Conservation (phyloP, 2,797 vertebrate species). For the Epinephelus coioides region DNA sequence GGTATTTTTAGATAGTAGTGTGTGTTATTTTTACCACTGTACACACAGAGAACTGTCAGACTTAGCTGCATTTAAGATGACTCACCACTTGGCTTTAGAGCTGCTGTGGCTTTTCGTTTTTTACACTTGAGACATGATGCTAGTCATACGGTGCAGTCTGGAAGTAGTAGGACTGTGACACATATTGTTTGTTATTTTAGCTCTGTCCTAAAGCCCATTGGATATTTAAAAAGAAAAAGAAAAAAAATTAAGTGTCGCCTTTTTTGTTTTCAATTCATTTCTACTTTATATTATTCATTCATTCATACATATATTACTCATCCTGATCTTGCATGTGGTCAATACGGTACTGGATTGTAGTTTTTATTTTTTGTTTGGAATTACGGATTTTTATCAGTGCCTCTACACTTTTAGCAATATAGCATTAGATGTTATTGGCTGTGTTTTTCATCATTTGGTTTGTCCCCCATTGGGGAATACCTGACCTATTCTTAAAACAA, state of each 20-base stretch:
- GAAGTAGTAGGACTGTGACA: slow-evolving; percentile 44
- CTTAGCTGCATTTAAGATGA: slow-evolving; percentile 55
- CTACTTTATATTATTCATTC: background rate
- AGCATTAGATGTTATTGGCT: background rate
- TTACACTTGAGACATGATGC: slow-evolving; percentile 47
- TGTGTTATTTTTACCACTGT: slow-evolving; percentile 51
- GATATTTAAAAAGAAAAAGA: background rate
- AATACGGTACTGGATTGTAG: background rate
- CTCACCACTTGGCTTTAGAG: slow-evolving; percentile 52
- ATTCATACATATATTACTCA: background rate
- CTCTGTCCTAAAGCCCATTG: background rate
- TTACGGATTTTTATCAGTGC: background rate
- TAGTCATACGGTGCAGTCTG: slow-evolving; percentile 34
- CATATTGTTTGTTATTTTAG: slow-evolving; percentile 28
- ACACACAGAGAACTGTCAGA: slow-evolving; percentile 49
- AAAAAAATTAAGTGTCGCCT: background rate
- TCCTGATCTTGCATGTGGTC: background rate
- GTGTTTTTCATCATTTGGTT: background rate
- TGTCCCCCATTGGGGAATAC: background rate
- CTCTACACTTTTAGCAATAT: background rate
- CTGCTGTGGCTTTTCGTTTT: slow-evolving; percentile 41
- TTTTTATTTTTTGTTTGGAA: background rate
- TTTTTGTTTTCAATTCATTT: background rate
- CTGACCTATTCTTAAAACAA: background rate
- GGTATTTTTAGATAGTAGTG: slow-evolving; percentile 45